Conservation (phyloP, 2,113 vertebrate species). For the Pteronura brasiliensis region DNA sequence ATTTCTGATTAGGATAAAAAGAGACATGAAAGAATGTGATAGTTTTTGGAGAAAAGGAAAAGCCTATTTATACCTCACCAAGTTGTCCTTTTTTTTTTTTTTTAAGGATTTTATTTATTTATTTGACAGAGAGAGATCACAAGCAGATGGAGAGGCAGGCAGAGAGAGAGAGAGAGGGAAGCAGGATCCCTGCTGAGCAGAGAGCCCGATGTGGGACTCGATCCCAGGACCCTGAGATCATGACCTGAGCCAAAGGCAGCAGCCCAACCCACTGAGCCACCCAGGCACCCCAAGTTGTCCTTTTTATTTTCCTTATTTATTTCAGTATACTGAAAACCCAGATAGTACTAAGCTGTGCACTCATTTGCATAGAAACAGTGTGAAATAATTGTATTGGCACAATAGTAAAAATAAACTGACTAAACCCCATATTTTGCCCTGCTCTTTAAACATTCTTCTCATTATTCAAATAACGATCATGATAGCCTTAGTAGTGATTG, state of each 20-base stretch:
- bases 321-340: neutral
- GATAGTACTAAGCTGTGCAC: neutral
- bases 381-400: neutral
- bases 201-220: no score
- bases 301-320: neutral
- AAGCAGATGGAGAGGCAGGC: no score
- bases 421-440: neutral
- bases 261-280: no score
- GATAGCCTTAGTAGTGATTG: neutral
- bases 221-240: no score
- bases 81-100: neutral
- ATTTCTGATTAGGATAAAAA: conserved; percentile 2
- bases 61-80: neutral
- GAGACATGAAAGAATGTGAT: neutral
- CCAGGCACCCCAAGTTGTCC: neutral
- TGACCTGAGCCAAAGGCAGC: no score
- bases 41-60: neutral
- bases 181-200: no score
- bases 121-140: no score
- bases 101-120: no score
- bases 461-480: neutral
- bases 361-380: neutral
- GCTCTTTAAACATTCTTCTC: neutral
- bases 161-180: no score
- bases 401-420: conserved; percentile 5